Base-by-base conservation (phyloP, 2,797 vertebrate species). In the Zalophus californianus region DNA sequence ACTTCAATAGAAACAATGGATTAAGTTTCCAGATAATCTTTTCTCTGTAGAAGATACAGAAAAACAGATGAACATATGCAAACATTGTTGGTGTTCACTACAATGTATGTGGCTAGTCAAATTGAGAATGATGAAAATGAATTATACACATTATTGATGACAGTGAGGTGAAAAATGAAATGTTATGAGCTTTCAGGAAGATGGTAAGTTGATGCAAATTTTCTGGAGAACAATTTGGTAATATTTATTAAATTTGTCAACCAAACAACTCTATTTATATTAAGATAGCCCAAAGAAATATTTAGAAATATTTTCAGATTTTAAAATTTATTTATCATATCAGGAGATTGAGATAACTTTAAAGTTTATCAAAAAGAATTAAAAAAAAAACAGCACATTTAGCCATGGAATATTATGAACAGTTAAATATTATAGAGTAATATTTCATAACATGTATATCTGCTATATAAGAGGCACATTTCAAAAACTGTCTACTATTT, bases 81-180 rank as follows among this genome's bases (percentile, higher is more conserved):
- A 48, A n/a, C 1, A 11, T 41, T 0, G 1, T 5, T 68, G 64
- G 32, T 16, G 1, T 54, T 77, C 14, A 60, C n/a, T 27, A 2
- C 35, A 52, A 3, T 44, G 41, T 9, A 21, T 3, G 29, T 41
- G 38, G n/a, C 4, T 3, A 41, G 52, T 95, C 38, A 64, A 44
- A 62, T 0, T 15, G 38, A 58, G 48, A 50, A 21, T 62, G 27
- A 68, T 9, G 29, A 35, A 32, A 60, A 35, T 82, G 15, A 83
- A 58, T 35, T 14, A 15, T 5, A 23, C 16, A 54, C 4, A 3
- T 16, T 11, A 7, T 3, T 18, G 15, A 14, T 29, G n/a, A 79
- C 5, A 25, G 1, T 29, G 13, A 75, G 12, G 1, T 14, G 11
- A 73, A 83, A 44, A 16, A 29, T 60, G 9, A 15, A 48, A 7